These are phyloP conservation scores for Etia nguti DNA, from an alignment of 2,113 vertebrate species.

Conservation along the genomic window DNA sequence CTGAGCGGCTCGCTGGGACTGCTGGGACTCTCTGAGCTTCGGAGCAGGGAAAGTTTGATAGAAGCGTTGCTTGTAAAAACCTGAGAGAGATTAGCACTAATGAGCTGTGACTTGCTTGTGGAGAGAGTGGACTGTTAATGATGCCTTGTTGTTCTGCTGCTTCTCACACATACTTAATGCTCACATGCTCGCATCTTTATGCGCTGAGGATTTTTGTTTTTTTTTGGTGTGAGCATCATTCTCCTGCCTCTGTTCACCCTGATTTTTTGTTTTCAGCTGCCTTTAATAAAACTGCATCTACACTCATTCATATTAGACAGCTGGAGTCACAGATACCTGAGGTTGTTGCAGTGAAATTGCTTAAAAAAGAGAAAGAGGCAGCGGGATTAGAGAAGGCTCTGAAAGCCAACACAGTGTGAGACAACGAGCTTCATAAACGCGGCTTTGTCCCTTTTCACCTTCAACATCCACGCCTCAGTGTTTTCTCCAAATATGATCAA, in stretches of 20 bases:
- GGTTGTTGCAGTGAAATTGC: background rate
- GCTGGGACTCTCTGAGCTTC: background rate
- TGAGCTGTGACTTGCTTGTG: constrained; percentile 45
- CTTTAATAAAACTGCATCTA: constrained; percentile 5
- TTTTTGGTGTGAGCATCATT: background rate
- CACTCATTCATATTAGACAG: constrained; percentile 1
- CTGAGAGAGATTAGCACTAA: constrained; percentile 50
- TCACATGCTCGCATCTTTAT: background rate
- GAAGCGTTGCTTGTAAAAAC: constrained; percentile 8
- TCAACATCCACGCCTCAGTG: background rate
- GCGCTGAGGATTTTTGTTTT: background rate
- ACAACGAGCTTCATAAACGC: background rate
- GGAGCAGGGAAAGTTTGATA: constrained; percentile 18
- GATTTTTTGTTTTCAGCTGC: background rate
- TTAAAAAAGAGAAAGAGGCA: background rate
- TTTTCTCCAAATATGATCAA: constrained; percentile 48
- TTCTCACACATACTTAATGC: background rate
- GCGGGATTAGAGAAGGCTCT: constrained; percentile 5
- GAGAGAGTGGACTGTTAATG: constrained; percentile 32
- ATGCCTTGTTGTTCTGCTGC: constrained; percentile 10
- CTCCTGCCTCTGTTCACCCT: constrained; percentile 1
- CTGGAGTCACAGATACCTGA: constrained; percentile 24
- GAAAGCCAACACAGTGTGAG: background rate
- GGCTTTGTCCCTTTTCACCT: constrained; percentile 52
- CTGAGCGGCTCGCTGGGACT: background rate